A percentile compares a stretch with the other conserved stretches of the same genome.
These are phyloP conservation scores for Antidorcas marsupialis DNA, from an alignment of 2,113 vertebrate genomes.

Conservation along the genomic window DNA sequence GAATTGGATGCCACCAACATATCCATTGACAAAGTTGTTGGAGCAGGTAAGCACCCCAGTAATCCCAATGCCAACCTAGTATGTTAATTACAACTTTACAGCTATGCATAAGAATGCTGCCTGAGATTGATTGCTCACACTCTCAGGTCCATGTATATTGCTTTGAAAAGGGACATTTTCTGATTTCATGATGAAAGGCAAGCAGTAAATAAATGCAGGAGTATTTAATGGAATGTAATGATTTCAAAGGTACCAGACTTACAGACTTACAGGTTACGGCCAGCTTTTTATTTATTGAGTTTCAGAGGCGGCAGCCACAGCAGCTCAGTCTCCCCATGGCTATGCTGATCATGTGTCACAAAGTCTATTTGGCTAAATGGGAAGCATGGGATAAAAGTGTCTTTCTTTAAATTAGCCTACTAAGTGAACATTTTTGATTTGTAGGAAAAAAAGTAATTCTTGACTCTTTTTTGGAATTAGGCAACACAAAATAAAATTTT, in stretches of 20 bases:
- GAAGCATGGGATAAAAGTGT: background rate
- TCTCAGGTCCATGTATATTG: background rate
- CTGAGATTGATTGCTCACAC: background rate
- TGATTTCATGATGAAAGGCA: constrained; percentile 50
- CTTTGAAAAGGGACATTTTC: background rate
- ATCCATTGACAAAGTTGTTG: constrained; percentile 97
- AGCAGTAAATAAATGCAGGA: constrained; percentile 17
- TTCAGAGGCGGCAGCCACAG: background rate
- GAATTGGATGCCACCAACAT: constrained; percentile 94
- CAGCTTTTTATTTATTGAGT: constrained; percentile 36
- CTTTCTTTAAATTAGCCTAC: background rate
- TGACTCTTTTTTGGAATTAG: background rate
- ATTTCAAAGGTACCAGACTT: constrained; percentile 55
- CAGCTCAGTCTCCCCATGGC: background rate
- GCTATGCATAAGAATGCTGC: background rate
- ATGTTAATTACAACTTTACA: background rate
- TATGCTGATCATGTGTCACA: constrained; percentile 23
- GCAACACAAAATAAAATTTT: background rate
- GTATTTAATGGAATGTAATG: constrained; percentile 52
- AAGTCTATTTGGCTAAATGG: background rate
- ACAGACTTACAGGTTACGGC: background rate
- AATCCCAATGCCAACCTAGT: background rate
- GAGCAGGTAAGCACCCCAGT: constrained; percentile 86
- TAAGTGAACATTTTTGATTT: background rate
- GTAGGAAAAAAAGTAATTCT: background rate